phyloP scores from a whole-genome alignment of 2,113 vertebrate species.

The Callithrix jacchus region DNA sequence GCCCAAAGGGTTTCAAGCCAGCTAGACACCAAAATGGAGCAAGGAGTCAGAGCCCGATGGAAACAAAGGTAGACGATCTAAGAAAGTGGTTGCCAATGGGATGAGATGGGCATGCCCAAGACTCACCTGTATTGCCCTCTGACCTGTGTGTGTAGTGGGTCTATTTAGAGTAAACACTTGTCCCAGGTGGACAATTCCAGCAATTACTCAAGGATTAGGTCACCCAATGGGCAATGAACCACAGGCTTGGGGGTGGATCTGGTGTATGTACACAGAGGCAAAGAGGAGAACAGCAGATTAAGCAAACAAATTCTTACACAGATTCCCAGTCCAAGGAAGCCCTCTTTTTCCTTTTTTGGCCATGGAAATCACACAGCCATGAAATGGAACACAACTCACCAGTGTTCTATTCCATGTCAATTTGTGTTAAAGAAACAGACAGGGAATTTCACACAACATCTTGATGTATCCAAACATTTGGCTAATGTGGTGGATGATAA shows the following conservation, averaged over 20 bases:
- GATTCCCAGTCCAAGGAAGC: background rate
- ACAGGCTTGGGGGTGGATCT: background rate
- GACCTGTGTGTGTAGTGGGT: background rate
- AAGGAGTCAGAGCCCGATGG: background rate
- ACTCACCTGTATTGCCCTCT: background rate
- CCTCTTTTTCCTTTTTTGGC: background rate
- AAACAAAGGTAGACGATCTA: background rate
- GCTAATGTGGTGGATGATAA: constrained; percentile 44
- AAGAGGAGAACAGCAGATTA: background rate
- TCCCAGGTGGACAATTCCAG: background rate
- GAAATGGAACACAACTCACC: background rate
- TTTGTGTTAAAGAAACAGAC: constrained; percentile 34
- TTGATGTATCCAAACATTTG: constrained; percentile 75
- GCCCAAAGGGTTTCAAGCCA: background rate
- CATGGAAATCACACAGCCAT: background rate
- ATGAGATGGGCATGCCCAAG: background rate
- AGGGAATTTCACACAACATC: constrained; percentile 57
- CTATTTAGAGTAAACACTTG: background rate
- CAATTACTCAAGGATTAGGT: background rate
- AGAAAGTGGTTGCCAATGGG: background rate
- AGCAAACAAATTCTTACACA: background rate
- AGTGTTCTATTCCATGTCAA: background rate
- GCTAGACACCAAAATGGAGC: background rate
- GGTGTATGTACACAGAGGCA: background rate
- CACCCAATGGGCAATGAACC: background rate